Conservation (phyloP, 1,140 invertebrate genomes). For the Phortica variegata region DNA sequence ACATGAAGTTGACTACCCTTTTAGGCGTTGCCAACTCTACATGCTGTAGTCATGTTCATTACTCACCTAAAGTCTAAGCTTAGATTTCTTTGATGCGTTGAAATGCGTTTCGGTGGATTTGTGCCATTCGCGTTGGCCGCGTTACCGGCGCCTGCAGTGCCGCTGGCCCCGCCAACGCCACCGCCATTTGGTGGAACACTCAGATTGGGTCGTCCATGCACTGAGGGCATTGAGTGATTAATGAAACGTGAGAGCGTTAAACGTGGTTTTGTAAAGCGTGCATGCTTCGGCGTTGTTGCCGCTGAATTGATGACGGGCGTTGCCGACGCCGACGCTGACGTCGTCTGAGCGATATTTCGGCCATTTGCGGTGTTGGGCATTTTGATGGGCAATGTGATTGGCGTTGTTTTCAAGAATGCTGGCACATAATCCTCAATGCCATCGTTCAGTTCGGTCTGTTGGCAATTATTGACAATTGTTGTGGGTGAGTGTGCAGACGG, state of each 20-base stretch:
- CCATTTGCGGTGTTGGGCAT: constrained; percentile 19
- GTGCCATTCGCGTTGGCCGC: constrained; percentile 9
- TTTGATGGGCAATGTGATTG: constrained; percentile 43
- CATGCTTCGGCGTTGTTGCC: constrained; percentile 48
- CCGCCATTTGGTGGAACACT: constrained; percentile 31
- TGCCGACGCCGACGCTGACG: constrained; percentile 19
- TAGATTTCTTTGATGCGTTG: constrained; percentile 75
- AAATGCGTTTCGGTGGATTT: constrained; percentile 63
- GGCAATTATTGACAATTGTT: constrained; percentile 3
- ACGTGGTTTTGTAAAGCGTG: constrained; percentile 48
- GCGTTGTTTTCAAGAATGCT: constrained; percentile 37
- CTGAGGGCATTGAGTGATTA: constrained; percentile 60
- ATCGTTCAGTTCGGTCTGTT: constrained; percentile 1
- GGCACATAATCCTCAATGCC: constrained; percentile 33
- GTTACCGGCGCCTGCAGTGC: constrained; percentile 2
- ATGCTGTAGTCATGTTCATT: neutral
- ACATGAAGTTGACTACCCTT: no score
- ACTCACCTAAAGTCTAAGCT: constrained; percentile 73
- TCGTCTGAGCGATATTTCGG: no score
- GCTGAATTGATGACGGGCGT: constrained; percentile 37
- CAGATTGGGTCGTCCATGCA: constrained; percentile 63
- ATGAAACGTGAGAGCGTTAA: constrained; percentile 47
- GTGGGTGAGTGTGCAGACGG: constrained; percentile 9
- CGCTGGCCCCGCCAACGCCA: constrained; percentile 15
- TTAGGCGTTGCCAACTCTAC: no score